Evolutionary conservation across 2,797 vertebrate genomes (phyloP), one percentile per base, ranked within the genome.

Genomic region (Neomorphus geoffroyi): DNA sequence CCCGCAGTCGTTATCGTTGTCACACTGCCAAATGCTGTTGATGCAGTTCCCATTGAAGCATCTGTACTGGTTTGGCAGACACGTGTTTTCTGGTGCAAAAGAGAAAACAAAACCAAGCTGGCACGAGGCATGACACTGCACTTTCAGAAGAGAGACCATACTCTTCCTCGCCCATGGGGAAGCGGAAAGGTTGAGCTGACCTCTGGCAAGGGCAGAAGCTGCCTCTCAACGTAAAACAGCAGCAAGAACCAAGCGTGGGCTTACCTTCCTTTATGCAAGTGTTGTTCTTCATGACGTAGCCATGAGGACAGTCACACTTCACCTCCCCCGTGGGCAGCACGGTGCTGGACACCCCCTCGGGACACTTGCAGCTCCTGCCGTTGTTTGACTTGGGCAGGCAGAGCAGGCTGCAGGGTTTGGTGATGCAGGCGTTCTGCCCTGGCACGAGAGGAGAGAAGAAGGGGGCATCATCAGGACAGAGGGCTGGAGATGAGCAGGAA

Each of bases 1-100:
- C 13, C 99, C 99, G 0, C 99, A 99, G 98, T 99, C 99, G 0
- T 99, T 99, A 97, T 99, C 99, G 0, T 98, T 99, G 97, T 99
- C 99, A 11, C 99, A 99, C 95, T 99, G 99, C 99, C 99, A 99
- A 92, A 99, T 99, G 98, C 98, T 99, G 98, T 98, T 99, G 97
- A 99, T 99, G 97, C 99, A 99, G 94, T 99, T 99, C 45, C 99
- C 99, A 0, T 99, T 99, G 91, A 98, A 98, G 96, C 99, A 99
- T 95, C 98, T 98, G 96, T 99, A 99, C 98, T 99, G 99, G 97
- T 98, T 99, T 3, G 98, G 98, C 96, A 99, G 98, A 88, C 99
- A 99, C 74, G 98, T 98, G 98, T 98, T 98, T 90, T 98, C 99
- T 99, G 96, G 91, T 19, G 60, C 71, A 86, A 62, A 53, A 81